phyloP scores from a whole-genome alignment of 2,113 vertebrate genomes.

The Nothocercus julius region DNA sequence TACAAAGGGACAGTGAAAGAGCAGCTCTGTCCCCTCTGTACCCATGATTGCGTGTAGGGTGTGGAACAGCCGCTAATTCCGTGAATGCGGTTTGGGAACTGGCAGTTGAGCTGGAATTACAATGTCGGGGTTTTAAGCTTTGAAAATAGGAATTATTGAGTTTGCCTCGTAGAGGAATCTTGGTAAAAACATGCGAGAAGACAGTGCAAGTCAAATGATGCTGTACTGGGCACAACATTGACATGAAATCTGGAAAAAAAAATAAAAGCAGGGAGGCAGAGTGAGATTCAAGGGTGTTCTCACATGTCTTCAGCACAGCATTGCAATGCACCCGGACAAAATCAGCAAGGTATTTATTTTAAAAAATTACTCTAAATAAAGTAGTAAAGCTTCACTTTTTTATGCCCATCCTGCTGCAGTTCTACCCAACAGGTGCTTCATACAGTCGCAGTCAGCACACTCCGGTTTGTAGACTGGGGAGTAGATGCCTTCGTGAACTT shows the following conservation, averaged over 20 bases:
- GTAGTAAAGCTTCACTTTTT: not conserved
- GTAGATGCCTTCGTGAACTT: not conserved
- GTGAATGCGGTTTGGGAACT: not conserved
- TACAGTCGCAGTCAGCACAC: not conserved
- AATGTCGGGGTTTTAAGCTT: not conserved
- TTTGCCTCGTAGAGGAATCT: not conserved
- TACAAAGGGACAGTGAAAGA: not conserved
- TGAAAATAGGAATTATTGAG: not conserved
- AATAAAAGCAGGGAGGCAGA: not conserved
- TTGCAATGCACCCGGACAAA: not conserved
- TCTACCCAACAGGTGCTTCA: not conserved
- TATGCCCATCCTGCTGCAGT: not conserved
- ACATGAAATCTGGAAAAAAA: not conserved
- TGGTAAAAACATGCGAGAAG: not conserved
- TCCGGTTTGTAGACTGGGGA: not conserved
- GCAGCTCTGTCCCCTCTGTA: not conserved
- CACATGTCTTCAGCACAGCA: not conserved
- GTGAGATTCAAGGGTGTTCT: not conserved
- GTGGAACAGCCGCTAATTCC: not conserved
- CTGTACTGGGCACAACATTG: not conserved
- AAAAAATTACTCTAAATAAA: not conserved
- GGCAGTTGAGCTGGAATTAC: slow-evolving; percentile 8
- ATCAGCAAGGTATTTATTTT: not conserved
- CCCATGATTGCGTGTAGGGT: not conserved
- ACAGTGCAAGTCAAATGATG: not conserved